These are phyloP conservation scores for Microcebus ravelobensis DNA, from an alignment of 2,113 vertebrate genomes.

Conservation along the genomic window DNA sequence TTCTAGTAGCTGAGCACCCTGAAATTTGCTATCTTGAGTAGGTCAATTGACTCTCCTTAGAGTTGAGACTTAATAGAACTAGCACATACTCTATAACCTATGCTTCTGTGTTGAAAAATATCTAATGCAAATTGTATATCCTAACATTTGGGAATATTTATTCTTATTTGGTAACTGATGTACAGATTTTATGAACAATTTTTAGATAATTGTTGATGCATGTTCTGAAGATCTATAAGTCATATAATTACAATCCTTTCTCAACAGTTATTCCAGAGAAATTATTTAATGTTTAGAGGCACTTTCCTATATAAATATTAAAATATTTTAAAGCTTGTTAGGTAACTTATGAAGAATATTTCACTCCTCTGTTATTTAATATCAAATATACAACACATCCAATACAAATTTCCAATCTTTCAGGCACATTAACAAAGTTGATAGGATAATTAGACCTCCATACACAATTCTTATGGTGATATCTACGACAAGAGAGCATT, in stretches of 20 bases:
- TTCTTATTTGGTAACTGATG: neutral
- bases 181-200: neutral
- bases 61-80: neutral
- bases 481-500: neutral
- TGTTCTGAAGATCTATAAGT: neutral
- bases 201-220: neutral
- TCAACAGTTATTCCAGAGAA: neutral
- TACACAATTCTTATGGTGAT: neutral
- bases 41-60: neutral
- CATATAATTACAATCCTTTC: neutral
- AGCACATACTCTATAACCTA: neutral
- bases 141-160: neutral
- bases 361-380: neutral
- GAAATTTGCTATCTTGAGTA: neutral
- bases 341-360: neutral
- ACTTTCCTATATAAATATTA: neutral
- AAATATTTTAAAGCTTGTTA: neutral
- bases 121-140: neutral
- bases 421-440: neutral
- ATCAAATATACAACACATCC: neutral
- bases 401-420: neutral
- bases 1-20: neutral
- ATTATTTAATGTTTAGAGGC: neutral
- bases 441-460: neutral
- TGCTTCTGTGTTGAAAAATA: neutral